Evolutionary conservation across 2,888 invertebrate genomes (phyloP).

Genomic region (Frankliniella intonsa): DNA sequence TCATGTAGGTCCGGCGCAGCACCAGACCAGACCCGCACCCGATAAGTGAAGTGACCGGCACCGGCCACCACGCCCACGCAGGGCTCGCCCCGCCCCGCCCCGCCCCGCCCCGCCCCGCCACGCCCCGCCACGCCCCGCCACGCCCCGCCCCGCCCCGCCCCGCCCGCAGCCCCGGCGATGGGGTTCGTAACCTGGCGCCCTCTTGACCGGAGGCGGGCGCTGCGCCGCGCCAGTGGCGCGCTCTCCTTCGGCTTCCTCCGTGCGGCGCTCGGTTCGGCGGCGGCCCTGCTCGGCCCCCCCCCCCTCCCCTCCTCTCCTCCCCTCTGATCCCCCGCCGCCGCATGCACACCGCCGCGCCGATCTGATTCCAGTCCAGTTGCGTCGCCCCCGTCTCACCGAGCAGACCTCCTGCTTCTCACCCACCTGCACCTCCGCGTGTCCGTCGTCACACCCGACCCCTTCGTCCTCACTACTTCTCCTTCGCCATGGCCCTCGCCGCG

Average conservation of each 20-base stretch:
- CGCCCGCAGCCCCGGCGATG: not conserved
- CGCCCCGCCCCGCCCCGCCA: not conserved
- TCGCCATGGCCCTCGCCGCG: slow-evolving; percentile 36
- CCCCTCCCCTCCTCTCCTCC: not conserved
- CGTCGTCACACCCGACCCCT: not conserved
- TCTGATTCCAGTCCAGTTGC: slow-evolving; percentile 7
- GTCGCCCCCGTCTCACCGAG: not conserved
- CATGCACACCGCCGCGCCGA: not conserved
- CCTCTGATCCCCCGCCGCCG: not conserved
- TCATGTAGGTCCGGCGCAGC: too few species aligned
- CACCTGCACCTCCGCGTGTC: not conserved
- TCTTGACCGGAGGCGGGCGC: not conserved
- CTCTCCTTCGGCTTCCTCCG: not conserved
- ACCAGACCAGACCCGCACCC: too few species aligned
- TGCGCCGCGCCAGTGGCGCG: not conserved
- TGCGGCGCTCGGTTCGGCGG: not conserved
- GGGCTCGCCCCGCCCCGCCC: not conserved
- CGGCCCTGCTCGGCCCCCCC: not conserved
- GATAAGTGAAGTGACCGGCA: not conserved
- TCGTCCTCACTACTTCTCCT: not conserved
- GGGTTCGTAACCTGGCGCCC: not conserved
- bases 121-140: not conserved
- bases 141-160: not conserved
- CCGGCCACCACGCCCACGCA: not conserved
- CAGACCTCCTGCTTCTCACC: not conserved